These are phyloP conservation scores for Opisthocomus hoazin DNA, from an alignment of 2,113 vertebrate species.

Conservation along the genomic window DNA sequence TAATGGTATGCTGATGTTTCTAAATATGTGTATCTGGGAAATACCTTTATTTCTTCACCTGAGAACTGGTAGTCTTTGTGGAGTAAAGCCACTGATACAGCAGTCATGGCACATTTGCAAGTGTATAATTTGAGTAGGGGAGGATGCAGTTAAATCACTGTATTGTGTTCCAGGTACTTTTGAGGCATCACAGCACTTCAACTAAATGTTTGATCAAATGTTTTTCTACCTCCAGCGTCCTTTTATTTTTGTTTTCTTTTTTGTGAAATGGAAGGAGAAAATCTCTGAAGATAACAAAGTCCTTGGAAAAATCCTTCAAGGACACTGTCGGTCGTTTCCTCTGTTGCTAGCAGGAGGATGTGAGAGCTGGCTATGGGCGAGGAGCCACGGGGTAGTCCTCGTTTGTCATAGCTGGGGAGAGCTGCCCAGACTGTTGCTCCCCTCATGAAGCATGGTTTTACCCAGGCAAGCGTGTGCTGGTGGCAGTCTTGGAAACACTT, in stretches of 20 bases:
- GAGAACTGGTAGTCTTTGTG: background rate
- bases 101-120: background rate
- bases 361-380: background rate
- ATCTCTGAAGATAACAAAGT: background rate
- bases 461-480: background rate
- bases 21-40: background rate
- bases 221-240: background rate
- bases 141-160: background rate
- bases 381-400: background rate
- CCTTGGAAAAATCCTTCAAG: background rate
- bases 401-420: background rate
- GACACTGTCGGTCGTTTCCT: accelerated
- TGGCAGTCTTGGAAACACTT: background rate
- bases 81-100: background rate
- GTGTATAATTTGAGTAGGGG: background rate
- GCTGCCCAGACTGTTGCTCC: background rate
- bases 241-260: background rate
- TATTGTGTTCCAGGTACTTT: background rate
- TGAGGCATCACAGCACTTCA: background rate
- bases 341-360: background rate
- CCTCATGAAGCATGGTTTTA: background rate
- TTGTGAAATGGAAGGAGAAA: background rate
- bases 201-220: background rate
- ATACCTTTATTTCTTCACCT: background rate
- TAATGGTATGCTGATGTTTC: background rate